Evolutionary conservation across 2,888 invertebrate genomes (phyloP).

Genomic region (Calliphora vomitoria): DNA sequence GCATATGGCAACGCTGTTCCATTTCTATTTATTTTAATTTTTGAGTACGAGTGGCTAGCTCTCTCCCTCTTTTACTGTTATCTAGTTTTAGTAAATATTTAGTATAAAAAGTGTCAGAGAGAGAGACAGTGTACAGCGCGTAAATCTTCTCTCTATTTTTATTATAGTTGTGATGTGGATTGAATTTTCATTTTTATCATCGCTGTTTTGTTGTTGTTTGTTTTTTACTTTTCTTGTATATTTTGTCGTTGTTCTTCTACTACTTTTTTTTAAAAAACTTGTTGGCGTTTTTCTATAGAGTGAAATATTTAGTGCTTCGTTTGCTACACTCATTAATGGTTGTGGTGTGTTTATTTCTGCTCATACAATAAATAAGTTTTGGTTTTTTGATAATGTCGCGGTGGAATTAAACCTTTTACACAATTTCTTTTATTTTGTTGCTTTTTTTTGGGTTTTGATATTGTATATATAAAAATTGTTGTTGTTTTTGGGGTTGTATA

Average conservation of each 20-base stretch:
- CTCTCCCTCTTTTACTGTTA: constrained; percentile 44
- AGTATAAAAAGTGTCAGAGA: too few species aligned
- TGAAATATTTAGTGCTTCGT: constrained; percentile 79
- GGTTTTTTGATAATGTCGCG: constrained; percentile 55
- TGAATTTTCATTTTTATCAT: constrained; percentile 68
- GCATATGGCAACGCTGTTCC: too few species aligned
- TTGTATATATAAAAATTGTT: constrained; percentile 17
- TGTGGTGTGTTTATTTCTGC: constrained; percentile 71
- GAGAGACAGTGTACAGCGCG: not conserved
- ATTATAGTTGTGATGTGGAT: constrained; percentile 26
- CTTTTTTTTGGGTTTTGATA: constrained; percentile 33
- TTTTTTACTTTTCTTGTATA: constrained; percentile 30
- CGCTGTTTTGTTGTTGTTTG: constrained; percentile 32
- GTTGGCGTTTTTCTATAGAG: constrained; percentile 73
- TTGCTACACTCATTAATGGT: constrained; percentile 80
- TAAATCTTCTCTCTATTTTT: constrained; percentile 24
- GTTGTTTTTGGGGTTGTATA: constrained; percentile 64
- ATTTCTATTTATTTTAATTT: too few species aligned
- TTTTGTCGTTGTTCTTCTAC: constrained; percentile 35
- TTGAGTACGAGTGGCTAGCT: not conserved
- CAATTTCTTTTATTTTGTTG: constrained; percentile 52
- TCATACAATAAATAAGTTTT: constrained; percentile 37
- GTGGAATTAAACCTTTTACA: constrained; percentile 65
- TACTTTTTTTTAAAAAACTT: constrained; percentile 66
- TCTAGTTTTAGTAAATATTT: not conserved